Conservation (phyloP, 1,140 invertebrate species). For the Coboldia fuscipes region DNA sequence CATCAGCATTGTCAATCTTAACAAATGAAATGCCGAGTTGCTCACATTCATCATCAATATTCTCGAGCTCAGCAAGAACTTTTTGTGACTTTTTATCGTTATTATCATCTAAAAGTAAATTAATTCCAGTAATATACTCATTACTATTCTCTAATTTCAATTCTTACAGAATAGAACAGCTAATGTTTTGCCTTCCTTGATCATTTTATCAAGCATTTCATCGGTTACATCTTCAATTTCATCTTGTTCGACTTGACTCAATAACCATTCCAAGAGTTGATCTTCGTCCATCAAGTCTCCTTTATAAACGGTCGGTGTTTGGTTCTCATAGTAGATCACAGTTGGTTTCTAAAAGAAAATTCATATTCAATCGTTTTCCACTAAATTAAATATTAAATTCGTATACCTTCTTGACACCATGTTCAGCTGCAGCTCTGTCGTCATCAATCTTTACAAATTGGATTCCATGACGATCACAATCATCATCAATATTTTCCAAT, state of each 20-base stretch:
- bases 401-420: conserved; percentile 59
- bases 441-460: conserved; percentile 89
- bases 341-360: conserved; percentile 30
- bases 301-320: conserved; percentile 80
- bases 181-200: conserved; percentile 71
- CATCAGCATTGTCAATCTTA: conserved; percentile 77
- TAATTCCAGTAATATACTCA: not conserved
- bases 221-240: conserved; percentile 91
- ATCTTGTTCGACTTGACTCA: conserved; percentile 69
- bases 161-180: conserved; percentile 82
- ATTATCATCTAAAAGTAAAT: conserved; percentile 53
- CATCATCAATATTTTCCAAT: conserved; percentile 81
- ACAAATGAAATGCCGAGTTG: conserved; percentile 70
- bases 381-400: not conserved
- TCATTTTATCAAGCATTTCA: conserved; percentile 76
- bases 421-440: conserved; percentile 54
- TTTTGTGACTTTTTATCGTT: conserved; percentile 72
- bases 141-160: not conserved
- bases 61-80: conserved; percentile 75
- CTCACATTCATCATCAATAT: conserved; percentile 89
- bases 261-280: conserved; percentile 71
- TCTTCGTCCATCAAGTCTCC: conserved; percentile 81
- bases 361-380: conserved; percentile 1
- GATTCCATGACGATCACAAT: conserved; percentile 77
- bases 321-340: conserved; percentile 83